Percentiles rank a stretch among this genome's conserved stretches.
Evolutionary conservation across 2,797 vertebrate species (phyloP).

Genomic region (Syngnathus acus): DNA sequence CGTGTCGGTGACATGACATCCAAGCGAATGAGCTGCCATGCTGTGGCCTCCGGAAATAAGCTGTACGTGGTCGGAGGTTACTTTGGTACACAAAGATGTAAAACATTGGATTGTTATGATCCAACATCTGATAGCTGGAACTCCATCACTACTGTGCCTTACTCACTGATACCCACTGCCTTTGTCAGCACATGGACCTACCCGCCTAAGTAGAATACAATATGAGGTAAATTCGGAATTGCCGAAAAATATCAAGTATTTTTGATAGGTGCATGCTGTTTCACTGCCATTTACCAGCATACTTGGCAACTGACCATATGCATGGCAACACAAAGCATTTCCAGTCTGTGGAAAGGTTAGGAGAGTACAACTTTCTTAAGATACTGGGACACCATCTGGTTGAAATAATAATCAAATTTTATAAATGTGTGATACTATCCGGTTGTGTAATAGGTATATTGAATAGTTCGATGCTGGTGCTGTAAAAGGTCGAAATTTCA

Average conservation of each 20-base stretch:
- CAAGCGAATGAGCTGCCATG: conserved; percentile 93
- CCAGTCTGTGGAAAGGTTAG: no score
- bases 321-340: no score
- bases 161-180: conserved; percentile 90
- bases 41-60: conserved; percentile 89
- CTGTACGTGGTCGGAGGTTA: conserved; percentile 93
- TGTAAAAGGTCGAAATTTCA: no score
- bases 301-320: no score
- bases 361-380: no score
- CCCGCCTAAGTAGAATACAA: conserved; percentile 69
- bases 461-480: no score
- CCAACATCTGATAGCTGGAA: conserved; percentile 87
- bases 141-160: conserved; percentile 92
- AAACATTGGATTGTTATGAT: conserved; percentile 92
- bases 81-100: conserved; percentile 90
- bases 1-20: conserved; percentile 93
- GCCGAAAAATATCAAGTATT: no score
- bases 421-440: no score
- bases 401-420: no score
- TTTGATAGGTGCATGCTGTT: background rate
- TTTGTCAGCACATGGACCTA: conserved; percentile 95
- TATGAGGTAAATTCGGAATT: conserved; percentile 1
- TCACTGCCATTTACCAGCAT: background rate
- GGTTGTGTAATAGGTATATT: no score
- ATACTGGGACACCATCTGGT: no score